These are phyloP conservation scores for Fissipunctia ypsillon DNA, from an alignment of 2,888 invertebrate species.

Conservation along the genomic window DNA sequence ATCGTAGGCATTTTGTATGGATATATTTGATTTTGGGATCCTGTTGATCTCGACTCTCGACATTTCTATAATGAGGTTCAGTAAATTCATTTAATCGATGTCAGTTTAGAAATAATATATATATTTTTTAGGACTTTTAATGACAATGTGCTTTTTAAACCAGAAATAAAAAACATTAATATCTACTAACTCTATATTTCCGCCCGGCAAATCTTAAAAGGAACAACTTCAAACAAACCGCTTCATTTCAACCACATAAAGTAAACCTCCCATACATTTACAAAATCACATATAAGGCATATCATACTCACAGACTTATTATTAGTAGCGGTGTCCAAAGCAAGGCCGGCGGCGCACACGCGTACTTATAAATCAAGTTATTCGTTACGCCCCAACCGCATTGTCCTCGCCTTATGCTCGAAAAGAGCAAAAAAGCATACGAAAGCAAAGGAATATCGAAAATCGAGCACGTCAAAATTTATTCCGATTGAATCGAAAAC, in stretches of 20 bases:
- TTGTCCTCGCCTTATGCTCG: slow-evolving; percentile 83
- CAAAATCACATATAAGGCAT: slow-evolving; percentile 58
- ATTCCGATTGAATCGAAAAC: slow-evolving; percentile 80
- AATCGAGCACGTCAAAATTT: slow-evolving; percentile 85
- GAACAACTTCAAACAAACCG: slow-evolving; percentile 39
- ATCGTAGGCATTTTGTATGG: background rate
- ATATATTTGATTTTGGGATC: background rate
- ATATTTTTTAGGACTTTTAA: background rate
- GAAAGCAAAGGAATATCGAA: slow-evolving; percentile 75
- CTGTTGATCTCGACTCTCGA: background rate
- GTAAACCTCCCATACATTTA: slow-evolving; percentile 50
- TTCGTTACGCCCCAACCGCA: slow-evolving; percentile 86
- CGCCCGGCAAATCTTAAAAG: background rate
- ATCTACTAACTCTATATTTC: background rate
- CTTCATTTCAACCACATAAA: slow-evolving; percentile 37
- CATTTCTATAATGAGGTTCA: background rate
- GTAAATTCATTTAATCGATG: background rate
- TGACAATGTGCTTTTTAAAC: background rate
- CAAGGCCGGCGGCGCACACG: slow-evolving; percentile 79
- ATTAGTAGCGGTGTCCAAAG: slow-evolving; percentile 65
- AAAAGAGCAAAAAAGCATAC: slow-evolving; percentile 75
- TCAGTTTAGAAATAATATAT: too few relatives aligned
- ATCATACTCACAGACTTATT: slow-evolving; percentile 63
- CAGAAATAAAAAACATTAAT: background rate
- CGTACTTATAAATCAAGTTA: slow-evolving; percentile 86